Evolutionary conservation across 2,888 invertebrate genomes (phyloP).

Genomic region (Eustalomyia histrio): DNA sequence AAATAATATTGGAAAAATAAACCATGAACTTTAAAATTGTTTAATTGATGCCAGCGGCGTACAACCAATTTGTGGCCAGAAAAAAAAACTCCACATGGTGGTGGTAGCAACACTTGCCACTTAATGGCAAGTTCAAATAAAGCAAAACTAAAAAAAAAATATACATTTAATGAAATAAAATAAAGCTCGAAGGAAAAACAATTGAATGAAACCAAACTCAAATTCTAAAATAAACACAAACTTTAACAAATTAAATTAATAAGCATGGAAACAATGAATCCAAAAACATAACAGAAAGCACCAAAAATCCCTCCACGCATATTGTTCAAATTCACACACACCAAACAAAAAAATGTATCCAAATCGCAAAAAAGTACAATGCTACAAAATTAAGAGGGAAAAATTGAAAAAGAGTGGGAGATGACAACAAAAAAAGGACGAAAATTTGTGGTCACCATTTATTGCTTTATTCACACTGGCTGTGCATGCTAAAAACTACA

Average conservation of each 20-base stretch:
- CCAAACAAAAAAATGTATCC: background rate
- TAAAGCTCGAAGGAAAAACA: conserved; percentile 52
- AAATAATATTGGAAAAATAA: conserved; percentile 23
- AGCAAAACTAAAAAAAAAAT: conserved; percentile 21
- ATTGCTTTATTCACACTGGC: conserved; percentile 30
- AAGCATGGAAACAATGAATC: conserved; percentile 34
- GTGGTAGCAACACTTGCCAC: conserved; percentile 25
- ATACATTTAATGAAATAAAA: conserved; percentile 36
- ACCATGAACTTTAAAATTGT: conserved; percentile 39
- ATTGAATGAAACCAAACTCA: conserved; percentile 41
- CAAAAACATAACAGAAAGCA: conserved; percentile 1
- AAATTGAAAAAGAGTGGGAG: conserved; percentile 2
- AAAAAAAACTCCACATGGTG: conserved; percentile 27
- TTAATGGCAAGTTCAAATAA: conserved; percentile 1
- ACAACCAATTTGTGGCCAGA: conserved; percentile 50
- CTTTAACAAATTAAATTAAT: conserved; percentile 56
- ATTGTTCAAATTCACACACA: conserved; percentile 11
- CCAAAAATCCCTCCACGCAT: conserved; percentile 3
- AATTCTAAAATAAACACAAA: conserved; percentile 60
- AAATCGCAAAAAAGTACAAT: conserved; percentile 5
- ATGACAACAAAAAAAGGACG: conserved; percentile 7
- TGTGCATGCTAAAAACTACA: conserved; percentile 27
- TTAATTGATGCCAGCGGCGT: conserved; percentile 54
- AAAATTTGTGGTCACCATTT: conserved; percentile 39
- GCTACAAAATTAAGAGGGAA: background rate